A percentile compares a stretch with the other conserved stretches of the same genome.
Conservation (phyloP, 2,797 vertebrate species). For the Lacerta viridis region DNA sequence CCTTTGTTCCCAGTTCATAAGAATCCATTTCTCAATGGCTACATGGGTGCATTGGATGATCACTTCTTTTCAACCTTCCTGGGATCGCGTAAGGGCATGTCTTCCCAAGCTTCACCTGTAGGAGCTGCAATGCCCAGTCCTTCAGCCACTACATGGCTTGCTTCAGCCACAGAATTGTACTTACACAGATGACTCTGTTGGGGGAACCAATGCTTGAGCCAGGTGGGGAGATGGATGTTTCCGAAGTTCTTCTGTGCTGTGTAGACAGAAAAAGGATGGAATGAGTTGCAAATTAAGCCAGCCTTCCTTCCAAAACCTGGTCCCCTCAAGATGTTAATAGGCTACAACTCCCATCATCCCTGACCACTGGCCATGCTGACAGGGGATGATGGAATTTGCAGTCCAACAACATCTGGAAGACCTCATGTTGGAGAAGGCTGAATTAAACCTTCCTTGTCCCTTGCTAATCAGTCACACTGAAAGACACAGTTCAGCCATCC, state of each 20-base stretch:
- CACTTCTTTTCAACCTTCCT: background rate
- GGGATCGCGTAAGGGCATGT: background rate
- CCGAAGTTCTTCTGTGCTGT: conserved; percentile 96
- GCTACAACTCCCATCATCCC: too few species aligned
- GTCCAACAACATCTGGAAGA: too few species aligned
- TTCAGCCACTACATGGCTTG: fast-evolving
- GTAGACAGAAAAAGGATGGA: conserved; percentile 53
- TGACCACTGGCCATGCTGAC: too few species aligned
- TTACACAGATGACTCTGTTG: conserved; percentile 96
- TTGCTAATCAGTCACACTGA: background rate
- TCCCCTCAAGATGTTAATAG: too few species aligned
- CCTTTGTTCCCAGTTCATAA: background rate
- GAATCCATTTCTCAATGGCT: background rate
- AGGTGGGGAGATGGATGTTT: conserved; percentile 96
- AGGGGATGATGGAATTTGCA: too few species aligned
- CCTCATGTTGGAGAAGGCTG: too few species aligned
- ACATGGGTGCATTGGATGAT: background rate
- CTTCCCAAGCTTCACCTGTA: background rate
- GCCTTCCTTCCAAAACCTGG: background rate
- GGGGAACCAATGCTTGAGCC: conserved; percentile 98
- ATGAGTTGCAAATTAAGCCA: conserved; percentile 47
- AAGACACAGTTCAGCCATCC: fast-evolving
- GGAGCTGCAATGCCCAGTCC: background rate
- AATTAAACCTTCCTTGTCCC: background rate
- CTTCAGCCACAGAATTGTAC: conserved; percentile 69